Conservation (phyloP, 2,113 vertebrate genomes). For the Hippoglossus stenolepis region DNA sequence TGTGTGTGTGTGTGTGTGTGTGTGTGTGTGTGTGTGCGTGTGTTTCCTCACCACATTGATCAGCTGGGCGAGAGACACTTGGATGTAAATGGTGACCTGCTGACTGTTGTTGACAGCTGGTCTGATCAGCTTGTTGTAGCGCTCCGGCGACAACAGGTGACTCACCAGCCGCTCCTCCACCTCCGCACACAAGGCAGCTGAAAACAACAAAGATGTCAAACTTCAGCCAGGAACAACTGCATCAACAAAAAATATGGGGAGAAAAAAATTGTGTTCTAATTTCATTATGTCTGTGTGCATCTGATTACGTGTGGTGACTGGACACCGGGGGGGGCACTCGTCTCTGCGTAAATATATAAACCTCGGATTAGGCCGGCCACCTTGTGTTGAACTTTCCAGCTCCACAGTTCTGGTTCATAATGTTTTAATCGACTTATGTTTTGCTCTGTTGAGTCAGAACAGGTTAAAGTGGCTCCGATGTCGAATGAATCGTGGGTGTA, state of each 20-base stretch:
- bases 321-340: background rate
- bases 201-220: background rate
- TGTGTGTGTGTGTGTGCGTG: too few species aligned
- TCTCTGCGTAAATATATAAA: background rate
- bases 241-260: too few species aligned
- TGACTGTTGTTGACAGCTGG: conserved; percentile 86
- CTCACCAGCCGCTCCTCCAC: conserved; percentile 83
- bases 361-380: background rate
- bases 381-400: background rate
- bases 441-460: background rate
- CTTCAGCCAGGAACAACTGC: too few species aligned
- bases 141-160: conserved; percentile 81
- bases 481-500: background rate
- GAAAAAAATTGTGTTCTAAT: background rate
- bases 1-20: too few species aligned
- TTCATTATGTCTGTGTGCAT: background rate
- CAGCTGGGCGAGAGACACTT: conserved; percentile 85
- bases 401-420: background rate
- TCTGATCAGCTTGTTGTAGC: conserved; percentile 86
- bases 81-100: conserved; percentile 84
- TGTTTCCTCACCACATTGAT: conserved; percentile 83
- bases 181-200: conserved; percentile 76
- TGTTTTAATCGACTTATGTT: background rate
- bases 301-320: background rate
- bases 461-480: background rate